Percentiles rank a stretch among this genome's conserved stretches.
These are phyloP conservation scores for Maccullochella peelii DNA, from an alignment of 2,113 vertebrate genomes.

Conservation along the genomic window DNA sequence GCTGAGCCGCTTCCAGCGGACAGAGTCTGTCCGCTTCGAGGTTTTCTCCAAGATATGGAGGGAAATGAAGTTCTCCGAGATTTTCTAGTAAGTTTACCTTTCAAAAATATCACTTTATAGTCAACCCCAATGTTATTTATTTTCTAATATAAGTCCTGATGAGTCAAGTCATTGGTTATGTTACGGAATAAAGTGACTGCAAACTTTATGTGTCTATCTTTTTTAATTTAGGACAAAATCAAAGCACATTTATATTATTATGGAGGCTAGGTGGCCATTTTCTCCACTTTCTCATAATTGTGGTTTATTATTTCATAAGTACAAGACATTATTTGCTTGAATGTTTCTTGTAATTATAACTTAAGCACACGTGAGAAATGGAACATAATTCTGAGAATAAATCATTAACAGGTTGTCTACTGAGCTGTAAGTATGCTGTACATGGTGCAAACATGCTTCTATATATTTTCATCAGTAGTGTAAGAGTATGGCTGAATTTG, in stretches of 20 bases:
- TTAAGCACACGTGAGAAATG: too few relatives aligned
- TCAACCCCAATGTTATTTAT: neutral
- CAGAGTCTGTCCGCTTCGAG: constrained; percentile 90
- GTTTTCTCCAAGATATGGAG: constrained; percentile 89
- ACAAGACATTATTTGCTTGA: neutral
- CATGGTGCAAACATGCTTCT: neutral
- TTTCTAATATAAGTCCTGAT: neutral
- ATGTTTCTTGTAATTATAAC: neutral
- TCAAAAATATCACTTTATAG: too few relatives aligned
- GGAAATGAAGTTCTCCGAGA: constrained; percentile 87
- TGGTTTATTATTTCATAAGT: too few relatives aligned
- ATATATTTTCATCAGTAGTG: neutral
- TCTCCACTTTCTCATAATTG: too few relatives aligned
- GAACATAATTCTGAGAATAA: neutral
- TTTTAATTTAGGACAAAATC: too few relatives aligned
- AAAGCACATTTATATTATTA: too few relatives aligned
- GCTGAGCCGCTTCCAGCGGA: constrained; percentile 87
- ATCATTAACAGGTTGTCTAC: neutral
- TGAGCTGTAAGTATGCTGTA: neutral
- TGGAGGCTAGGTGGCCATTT: too few relatives aligned
- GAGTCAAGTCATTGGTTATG: neutral
- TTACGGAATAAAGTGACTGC: too few relatives aligned
- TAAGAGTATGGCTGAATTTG: neutral
- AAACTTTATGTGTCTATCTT: too few relatives aligned
- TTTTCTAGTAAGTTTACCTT: constrained; percentile 86